Conservation (phyloP, 2,113 vertebrate genomes). For the Aspiorhynchus laticeps region DNA sequence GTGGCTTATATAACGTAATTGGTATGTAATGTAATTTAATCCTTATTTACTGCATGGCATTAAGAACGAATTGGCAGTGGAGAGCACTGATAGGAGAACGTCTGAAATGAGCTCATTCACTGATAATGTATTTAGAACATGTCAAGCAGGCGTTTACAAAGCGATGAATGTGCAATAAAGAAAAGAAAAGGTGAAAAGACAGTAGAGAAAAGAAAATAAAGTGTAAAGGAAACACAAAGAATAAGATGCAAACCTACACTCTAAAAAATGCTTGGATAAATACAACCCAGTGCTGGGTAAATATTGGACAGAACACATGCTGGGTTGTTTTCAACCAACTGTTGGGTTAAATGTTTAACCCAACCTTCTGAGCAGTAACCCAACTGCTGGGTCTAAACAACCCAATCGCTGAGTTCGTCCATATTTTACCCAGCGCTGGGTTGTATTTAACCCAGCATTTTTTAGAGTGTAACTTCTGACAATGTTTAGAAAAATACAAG, state of each 20-base stretch:
- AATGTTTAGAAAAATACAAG: too few species aligned
- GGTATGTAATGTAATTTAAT: conserved; percentile 21
- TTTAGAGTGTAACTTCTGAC: too few species aligned
- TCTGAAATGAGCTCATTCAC: conserved; percentile 10
- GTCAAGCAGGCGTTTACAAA: not conserved
- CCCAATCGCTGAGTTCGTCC: too few species aligned
- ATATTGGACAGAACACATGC: too few species aligned
- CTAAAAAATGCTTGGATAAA: too few species aligned
- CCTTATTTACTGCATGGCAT: conserved; percentile 18
- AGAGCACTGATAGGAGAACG: not conserved
- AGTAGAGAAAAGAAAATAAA: not conserved
- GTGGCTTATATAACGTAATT: conserved; percentile 13
- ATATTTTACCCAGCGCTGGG: too few species aligned
- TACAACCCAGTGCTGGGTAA: too few species aligned
- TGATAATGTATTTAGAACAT: conserved; percentile 7
- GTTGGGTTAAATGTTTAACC: too few species aligned
- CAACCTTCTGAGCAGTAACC: too few species aligned
- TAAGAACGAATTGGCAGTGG: conserved; percentile 26
- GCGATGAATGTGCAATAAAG: not conserved
- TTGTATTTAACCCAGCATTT: too few species aligned
- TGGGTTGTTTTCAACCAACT: too few species aligned
- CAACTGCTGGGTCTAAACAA: too few species aligned
- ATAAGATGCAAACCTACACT: not conserved
- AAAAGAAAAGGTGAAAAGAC: not conserved
- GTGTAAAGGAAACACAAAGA: not conserved